phyloP scores from a whole-genome alignment of 2,888 invertebrate species.

The Andricus curvator region DNA sequence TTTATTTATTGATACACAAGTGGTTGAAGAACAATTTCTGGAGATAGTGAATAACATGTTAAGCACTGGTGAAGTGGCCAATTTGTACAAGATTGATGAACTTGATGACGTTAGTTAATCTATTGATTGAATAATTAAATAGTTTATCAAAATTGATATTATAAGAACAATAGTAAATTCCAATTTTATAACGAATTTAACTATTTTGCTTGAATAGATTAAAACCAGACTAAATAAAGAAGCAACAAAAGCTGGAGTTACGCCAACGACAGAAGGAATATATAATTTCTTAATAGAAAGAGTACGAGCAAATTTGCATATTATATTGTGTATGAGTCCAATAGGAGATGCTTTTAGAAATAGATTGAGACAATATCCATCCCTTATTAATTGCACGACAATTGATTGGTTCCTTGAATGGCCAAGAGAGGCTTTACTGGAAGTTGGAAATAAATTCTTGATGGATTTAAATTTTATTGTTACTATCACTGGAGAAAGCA shows the following conservation, averaged over 20 bases:
- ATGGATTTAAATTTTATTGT: constrained; percentile 85
- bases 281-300: constrained; percentile 89
- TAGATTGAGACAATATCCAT: constrained; percentile 92
- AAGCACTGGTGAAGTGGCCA: constrained; percentile 92
- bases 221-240: constrained; percentile 82
- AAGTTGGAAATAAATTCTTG: constrained; percentile 92
- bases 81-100: constrained; percentile 92
- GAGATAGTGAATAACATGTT: constrained; percentile 94
- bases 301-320: constrained; percentile 87
- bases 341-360: constrained; percentile 92
- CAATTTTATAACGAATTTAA: not conserved
- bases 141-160: too few relatives aligned
- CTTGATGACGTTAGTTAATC: constrained; percentile 87
- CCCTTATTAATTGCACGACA: constrained; percentile 91
- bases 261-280: constrained; percentile 84
- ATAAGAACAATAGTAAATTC: too few relatives aligned
- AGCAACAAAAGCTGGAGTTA: constrained; percentile 80
- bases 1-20: constrained; percentile 92
- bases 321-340: constrained; percentile 93
- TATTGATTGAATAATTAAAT: not conserved
- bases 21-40: constrained; percentile 90
- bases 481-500: constrained; percentile 83
- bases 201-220: constrained; percentile 78
- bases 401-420: constrained; percentile 94
- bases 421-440: constrained; percentile 93